Evolutionary conservation across 2,797 vertebrate species (phyloP).

Genomic region (Monodelphis domestica): DNA sequence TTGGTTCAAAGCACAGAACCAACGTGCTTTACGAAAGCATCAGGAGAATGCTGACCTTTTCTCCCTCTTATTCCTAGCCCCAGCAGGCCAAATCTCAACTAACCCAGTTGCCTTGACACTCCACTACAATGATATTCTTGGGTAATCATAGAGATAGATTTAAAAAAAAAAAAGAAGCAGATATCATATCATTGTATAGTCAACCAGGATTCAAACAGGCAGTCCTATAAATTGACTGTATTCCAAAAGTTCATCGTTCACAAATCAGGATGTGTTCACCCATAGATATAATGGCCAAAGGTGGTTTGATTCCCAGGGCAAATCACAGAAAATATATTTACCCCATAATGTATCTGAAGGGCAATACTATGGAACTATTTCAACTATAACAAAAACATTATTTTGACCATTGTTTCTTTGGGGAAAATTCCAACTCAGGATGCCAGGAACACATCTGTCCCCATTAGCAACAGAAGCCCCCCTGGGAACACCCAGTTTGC

Average conservation of each 20-base stretch:
- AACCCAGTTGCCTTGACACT: neutral
- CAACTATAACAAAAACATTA: neutral
- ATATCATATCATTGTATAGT: neutral
- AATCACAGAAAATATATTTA: neutral
- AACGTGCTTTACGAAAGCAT: constrained; percentile 15
- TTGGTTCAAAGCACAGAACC: constrained; percentile 35
- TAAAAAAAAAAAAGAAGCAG: constrained; percentile 1
- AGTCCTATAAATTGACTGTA: neutral
- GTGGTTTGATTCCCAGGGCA: neutral
- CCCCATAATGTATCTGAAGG: neutral
- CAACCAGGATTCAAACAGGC: constrained; percentile 3
- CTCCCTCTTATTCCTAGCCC: neutral
- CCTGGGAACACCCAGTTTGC: neutral
- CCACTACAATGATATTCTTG: neutral
- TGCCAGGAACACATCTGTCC: neutral
- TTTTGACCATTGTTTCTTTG: neutral
- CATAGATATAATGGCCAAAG: constrained; percentile 22
- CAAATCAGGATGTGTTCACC: neutral
- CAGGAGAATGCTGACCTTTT: neutral
- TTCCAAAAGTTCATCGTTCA: neutral
- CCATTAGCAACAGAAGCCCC: neutral
- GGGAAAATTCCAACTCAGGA: neutral
- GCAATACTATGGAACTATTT: neutral
- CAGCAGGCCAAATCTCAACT: neutral
- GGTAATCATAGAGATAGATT: neutral